Evolutionary conservation across 1,140 invertebrate genomes (phyloP).

Genomic region (Lasaia peninsularis): DNA sequence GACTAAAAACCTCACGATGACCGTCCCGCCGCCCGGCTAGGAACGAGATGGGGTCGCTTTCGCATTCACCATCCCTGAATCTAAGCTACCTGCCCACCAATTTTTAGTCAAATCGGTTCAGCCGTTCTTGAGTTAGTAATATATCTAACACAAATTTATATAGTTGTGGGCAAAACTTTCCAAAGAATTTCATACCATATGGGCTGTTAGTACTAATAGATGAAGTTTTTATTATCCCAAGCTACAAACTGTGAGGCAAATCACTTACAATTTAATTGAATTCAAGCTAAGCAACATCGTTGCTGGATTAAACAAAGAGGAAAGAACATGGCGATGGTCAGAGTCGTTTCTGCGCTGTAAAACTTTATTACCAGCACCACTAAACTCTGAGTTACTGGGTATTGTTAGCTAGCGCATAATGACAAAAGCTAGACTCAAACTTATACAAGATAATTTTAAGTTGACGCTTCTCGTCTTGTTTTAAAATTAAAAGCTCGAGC

Average conservation of each 20-base stretch:
- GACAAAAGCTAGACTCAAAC: constrained; percentile 15
- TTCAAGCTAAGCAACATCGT: constrained; percentile 10
- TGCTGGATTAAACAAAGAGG: constrained; percentile 15
- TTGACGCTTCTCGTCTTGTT: constrained; percentile 21
- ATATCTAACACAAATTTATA: no score
- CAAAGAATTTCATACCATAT: no score
- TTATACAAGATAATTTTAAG: constrained; percentile 20
- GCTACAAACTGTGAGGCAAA: neutral
- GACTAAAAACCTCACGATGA: no score
- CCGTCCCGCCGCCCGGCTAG: no score
- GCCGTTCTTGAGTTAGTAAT: no score
- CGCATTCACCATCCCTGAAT: no score
- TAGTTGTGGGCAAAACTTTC: no score
- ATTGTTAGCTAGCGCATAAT: constrained; percentile 13
- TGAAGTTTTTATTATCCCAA: neutral
- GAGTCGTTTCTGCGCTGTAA: constrained; percentile 14
- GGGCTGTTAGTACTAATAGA: no score
- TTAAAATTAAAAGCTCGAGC: constrained; percentile 15
- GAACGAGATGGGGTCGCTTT: no score
- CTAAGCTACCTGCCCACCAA: no score
- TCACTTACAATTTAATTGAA: constrained; percentile 5
- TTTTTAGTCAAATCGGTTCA: no score
- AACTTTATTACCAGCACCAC: constrained; percentile 13
- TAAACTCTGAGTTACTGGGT: constrained; percentile 19
- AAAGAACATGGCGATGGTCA: neutral